phyloP scores from a whole-genome alignment of 2,888 invertebrate genomes.

The Pollenia amentaria region DNA sequence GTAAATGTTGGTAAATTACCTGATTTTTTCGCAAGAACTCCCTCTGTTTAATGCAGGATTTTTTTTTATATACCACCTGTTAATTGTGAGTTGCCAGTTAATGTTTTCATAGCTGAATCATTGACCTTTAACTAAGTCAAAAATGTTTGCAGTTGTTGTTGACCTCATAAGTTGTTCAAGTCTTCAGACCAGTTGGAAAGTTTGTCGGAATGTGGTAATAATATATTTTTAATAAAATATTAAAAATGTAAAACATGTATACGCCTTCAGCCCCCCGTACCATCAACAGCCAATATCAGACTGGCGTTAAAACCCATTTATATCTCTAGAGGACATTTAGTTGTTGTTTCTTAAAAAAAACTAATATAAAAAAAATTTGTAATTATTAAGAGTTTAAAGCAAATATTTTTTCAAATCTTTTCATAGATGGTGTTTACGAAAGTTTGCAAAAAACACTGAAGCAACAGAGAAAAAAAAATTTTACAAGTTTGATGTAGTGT shows the following conservation, averaged over 20 bases:
- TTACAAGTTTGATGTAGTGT: neutral
- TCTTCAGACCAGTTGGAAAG: neutral
- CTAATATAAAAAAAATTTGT: constrained; percentile 8
- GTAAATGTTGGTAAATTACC: neutral
- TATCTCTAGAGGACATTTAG: neutral
- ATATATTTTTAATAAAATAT: no score
- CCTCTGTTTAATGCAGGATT: neutral
- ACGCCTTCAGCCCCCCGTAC: no score
- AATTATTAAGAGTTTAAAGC: constrained; percentile 29
- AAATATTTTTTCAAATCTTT: constrained; percentile 61
- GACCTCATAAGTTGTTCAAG: neutral
- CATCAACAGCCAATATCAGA: neutral
- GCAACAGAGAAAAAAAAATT: neutral
- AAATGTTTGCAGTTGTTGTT: neutral
- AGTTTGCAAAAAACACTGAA: neutral
- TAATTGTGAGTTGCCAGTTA: neutral
- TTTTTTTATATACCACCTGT: neutral
- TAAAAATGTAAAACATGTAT: no score
- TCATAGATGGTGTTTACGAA: constrained; percentile 8
- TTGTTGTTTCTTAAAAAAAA: neutral
- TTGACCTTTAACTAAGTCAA: constrained; percentile 23
- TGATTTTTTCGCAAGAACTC: neutral
- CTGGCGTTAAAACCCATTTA: neutral
- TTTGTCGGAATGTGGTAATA: neutral
- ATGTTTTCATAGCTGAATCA: neutral